A percentile compares a stretch with the other conserved stretches of the same genome.
Evolutionary conservation across 2,797 vertebrate genomes (phyloP).

Genomic region (Garrulus glandarius): DNA sequence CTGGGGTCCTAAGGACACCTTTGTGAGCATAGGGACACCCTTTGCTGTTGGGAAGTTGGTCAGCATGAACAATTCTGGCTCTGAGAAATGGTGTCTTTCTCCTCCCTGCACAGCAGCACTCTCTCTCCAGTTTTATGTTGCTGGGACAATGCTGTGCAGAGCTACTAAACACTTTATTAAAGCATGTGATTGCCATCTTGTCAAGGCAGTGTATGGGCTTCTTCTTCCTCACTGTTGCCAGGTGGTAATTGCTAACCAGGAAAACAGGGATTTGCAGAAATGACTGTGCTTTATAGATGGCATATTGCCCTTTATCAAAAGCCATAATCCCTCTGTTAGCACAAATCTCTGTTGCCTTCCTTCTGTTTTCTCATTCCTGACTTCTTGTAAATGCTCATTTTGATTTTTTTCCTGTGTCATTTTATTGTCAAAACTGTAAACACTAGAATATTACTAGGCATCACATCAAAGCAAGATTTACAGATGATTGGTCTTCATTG

Average conservation of each 20-base stretch:
- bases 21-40: neutral
- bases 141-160: neutral
- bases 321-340: neutral
- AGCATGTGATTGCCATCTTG: neutral
- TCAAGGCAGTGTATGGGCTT: neutral
- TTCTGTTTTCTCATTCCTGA: constrained; percentile 1
- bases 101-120: neutral
- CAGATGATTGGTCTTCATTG: neutral
- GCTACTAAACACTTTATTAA: neutral
- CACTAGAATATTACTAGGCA: neutral
- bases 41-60: neutral
- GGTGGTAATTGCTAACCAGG: neutral
- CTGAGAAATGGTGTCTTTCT: neutral
- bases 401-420: neutral
- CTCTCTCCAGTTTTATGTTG: neutral
- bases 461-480: neutral
- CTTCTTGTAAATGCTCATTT: neutral
- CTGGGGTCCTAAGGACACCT: neutral
- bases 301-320: neutral
- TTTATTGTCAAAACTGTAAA: neutral
- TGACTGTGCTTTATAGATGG: neutral
- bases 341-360: neutral
- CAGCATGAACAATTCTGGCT: neutral
- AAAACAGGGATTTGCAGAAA: constrained; percentile 22
- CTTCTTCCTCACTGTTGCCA: neutral